A percentile compares a stretch with the other conserved stretches of the same genome.
phyloP scores from a whole-genome alignment of 2,113 vertebrate genomes.

The Odobenus rosmarus region DNA sequence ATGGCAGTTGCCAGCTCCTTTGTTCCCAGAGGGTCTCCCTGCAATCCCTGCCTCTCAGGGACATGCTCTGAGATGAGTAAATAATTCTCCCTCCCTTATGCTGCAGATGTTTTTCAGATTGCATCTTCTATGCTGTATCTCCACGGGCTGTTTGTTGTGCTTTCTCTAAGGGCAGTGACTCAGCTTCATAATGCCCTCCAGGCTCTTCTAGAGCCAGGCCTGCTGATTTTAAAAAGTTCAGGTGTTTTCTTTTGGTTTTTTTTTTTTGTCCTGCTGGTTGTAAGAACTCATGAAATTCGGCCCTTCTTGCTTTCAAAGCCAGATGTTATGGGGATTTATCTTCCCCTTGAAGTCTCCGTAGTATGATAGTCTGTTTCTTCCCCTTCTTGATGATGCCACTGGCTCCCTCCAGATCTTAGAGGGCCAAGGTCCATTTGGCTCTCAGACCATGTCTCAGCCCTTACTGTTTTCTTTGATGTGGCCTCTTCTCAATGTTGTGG shows the following conservation, averaged over 20 bases:
- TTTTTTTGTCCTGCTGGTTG: not conserved
- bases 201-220: not conserved
- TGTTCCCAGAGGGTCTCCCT: not conserved
- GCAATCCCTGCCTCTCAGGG: not conserved
- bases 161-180: not conserved
- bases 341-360: not conserved
- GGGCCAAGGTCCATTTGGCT: not conserved
- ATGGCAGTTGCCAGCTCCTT: not conserved
- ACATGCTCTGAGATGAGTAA: not conserved
- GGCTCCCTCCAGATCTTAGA: not conserved
- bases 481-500: not conserved
- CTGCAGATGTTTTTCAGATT: not conserved
- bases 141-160: not conserved
- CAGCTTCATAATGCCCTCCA: not conserved
- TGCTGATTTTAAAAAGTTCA: not conserved
- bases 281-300: not conserved
- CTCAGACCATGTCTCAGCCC: not conserved
- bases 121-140: not conserved
- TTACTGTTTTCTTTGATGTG: not conserved
- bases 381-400: not conserved
- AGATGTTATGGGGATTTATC: not conserved
- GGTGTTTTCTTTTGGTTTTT: not conserved
- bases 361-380: not conserved
- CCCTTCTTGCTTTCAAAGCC: not conserved
- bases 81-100: not conserved